These are phyloP conservation scores for Gymnosoma rotundatum DNA, from an alignment of 2,888 invertebrate species.

Conservation along the genomic window DNA sequence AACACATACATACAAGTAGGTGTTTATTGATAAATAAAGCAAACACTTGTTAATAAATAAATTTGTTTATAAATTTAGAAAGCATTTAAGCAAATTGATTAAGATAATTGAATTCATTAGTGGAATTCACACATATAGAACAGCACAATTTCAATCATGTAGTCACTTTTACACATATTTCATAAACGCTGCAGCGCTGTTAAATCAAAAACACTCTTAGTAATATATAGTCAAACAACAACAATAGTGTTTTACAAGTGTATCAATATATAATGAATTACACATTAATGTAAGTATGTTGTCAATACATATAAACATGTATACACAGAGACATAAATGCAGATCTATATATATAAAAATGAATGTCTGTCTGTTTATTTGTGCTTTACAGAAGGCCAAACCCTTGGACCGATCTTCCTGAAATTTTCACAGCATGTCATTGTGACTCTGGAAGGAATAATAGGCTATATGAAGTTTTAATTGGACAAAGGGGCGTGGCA, in stretches of 20 bases:
- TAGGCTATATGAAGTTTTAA: no score
- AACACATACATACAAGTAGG: neutral
- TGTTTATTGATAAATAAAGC: neutral
- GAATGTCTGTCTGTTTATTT: no score
- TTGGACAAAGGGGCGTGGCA: no score
- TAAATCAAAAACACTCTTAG: neutral
- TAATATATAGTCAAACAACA: constrained; percentile 4
- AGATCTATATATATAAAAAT: no score
- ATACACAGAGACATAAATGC: no score
- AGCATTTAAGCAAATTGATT: constrained; percentile 63
- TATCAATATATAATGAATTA: neutral
- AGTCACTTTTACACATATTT: neutral
- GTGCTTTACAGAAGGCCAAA: no score
- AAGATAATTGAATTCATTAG: constrained; percentile 59
- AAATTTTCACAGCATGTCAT: no score
- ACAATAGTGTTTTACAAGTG: constrained; percentile 1
- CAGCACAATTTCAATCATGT: neutral
- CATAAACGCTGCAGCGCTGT: neutral
- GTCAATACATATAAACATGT: no score
- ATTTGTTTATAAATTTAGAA: constrained; percentile 40
- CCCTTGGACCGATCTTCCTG: no score
- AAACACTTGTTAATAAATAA: constrained; percentile 1
- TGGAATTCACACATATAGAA: neutral
- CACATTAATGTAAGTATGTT: neutral
- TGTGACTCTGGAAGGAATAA: no score